phyloP scores from a whole-genome alignment of 2,797 vertebrate species.

The Streptopelia turtur region DNA sequence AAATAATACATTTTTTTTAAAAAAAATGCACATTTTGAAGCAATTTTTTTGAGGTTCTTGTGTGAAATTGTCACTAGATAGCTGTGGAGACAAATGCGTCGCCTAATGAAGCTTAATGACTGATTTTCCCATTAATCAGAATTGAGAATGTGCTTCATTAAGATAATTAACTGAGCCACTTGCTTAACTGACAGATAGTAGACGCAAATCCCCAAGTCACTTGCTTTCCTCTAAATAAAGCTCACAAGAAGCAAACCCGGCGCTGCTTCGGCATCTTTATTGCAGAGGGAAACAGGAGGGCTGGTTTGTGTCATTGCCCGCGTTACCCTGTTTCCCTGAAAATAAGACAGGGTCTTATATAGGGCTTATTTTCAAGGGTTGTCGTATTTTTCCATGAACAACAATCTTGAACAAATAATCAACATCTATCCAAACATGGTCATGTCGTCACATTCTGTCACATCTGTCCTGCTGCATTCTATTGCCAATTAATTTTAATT shows the following conservation, averaged over 20 bases:
- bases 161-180: slow-evolving; percentile 74
- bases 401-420: too few relatives aligned
- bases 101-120: slow-evolving; percentile 74
- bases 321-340: neutral
- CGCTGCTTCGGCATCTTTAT: neutral
- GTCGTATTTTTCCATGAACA: too few relatives aligned
- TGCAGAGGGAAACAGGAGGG: neutral
- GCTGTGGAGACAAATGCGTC: slow-evolving; percentile 56
- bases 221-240: slow-evolving; percentile 58
- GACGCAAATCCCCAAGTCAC: slow-evolving; percentile 55
- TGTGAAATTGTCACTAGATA: slow-evolving; percentile 58
- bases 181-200: slow-evolving; percentile 56
- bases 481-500: too few relatives aligned
- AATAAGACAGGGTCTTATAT: too few relatives aligned
- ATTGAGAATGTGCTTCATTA: slow-evolving; percentile 74
- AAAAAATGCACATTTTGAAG: neutral
- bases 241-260: slow-evolving; percentile 1
- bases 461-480: too few relatives aligned
- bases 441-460: too few relatives aligned
- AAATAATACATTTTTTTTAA: slow-evolving; percentile 24
- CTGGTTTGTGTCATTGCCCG: neutral
- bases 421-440: too few relatives aligned
- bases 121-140: slow-evolving; percentile 74
- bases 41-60: neutral
- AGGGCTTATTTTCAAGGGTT: too few relatives aligned